These are phyloP conservation scores for Poicephalus meyeri DNA, from an alignment of 2,113 vertebrate species.

Conservation along the genomic window DNA sequence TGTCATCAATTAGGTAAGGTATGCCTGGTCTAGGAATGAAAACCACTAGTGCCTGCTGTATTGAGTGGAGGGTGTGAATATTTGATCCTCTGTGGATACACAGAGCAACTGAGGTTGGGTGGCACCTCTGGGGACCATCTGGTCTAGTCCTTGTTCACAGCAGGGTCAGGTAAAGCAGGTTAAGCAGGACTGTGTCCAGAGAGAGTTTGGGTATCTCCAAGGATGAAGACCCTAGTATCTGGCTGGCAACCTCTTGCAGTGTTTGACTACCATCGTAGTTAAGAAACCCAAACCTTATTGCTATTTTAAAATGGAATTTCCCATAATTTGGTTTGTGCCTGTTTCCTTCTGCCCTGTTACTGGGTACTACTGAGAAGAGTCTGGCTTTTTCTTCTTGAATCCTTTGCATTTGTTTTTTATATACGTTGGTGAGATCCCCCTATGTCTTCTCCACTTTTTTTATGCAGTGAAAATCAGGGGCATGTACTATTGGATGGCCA, in stretches of 20 bases:
- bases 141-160: neutral
- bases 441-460: neutral
- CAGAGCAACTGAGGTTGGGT: neutral
- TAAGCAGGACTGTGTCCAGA: neutral
- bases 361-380: neutral
- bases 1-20: neutral
- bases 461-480: neutral
- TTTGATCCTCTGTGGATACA: neutral
- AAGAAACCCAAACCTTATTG: neutral
- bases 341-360: neutral
- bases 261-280: neutral
- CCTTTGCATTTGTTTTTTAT: neutral
- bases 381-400: neutral
- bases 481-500: rapidly evolving
- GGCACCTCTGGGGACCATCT: rapidly evolving
- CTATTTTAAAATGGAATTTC: neutral
- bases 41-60: neutral
- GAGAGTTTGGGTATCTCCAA: neutral
- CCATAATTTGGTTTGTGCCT: neutral
- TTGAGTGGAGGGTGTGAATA: neutral
- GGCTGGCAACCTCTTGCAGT: neutral
- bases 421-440: neutral
- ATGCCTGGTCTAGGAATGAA: neutral
- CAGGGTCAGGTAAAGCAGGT: neutral
- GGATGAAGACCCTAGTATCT: neutral